Base-by-base conservation (phyloP, 1,140 invertebrate genomes). In the Archivesica marissinica region DNA sequence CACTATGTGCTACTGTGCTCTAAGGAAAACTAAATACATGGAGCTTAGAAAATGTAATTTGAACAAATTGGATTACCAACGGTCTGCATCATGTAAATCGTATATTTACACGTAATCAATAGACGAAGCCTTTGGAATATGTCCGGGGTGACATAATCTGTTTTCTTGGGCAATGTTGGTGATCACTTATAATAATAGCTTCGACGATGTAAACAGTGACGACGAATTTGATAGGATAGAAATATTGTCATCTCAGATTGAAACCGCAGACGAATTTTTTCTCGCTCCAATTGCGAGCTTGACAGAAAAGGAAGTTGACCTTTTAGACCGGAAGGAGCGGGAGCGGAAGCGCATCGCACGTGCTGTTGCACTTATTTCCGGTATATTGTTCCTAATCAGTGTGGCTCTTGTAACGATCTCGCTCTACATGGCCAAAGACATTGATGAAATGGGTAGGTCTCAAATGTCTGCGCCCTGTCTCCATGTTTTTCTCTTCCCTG, bases 371-470 rank as follows among this genome's bases (percentile, higher is more conserved):
- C 39, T 86, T 59, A 77, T 86, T 17, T 72, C 84, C 11, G 84
- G 76, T 15, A 72, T 86, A 44, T 66, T 86, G 15, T 79, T 86
- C 25, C 28, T 86, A 23, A 28, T 86, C 28, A 86, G 84, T 52
- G 76, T 78, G 41, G 76, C 61, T 6, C 75, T 86, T n/a, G 76
- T 86, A n/a, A 75, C 76, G 1, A 47, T 86, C 2, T 86, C 84
- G n/a, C 56, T 86, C 4, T 79, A 74, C 38, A 86, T 86, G 84
- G 76, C 84, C 3, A 86, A 86, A 41, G 84, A 86, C 52, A 86
- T 86, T 79, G 84, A 86, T 38, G 76, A 86, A 80, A 79, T 86
- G 76, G 84, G 84, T 86, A 86, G 39, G 77, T 59, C 2, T 72
- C 28, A 4, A n/a, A 4, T 25, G 17, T 1, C 39, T n/a, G n/a